Base-by-base conservation (phyloP, 2,888 invertebrate species). In the Scelioninae gen. 1 region DNA sequence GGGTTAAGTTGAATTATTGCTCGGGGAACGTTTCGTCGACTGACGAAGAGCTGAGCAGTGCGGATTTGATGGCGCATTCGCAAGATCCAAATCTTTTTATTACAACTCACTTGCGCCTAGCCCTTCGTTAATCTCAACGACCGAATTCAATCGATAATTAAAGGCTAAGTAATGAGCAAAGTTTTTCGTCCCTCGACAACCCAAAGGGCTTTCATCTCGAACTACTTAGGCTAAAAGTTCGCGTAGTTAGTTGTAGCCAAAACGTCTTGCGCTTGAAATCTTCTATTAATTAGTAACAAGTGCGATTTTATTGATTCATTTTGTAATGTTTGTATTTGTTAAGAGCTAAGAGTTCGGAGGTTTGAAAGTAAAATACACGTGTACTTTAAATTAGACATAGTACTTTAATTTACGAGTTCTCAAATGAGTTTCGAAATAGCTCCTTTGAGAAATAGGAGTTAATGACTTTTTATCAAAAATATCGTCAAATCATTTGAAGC, bases 1-100 rank as follows among this genome's bases (percentile, higher is more conserved):
- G 75, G 86, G 86, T 85, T 69, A 83, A 72, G 86, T 85, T 90
- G 88, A 90, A 86, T 90, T 90, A 90, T 90, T 88, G 88, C 87
- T 15, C 74, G 85, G 71, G 82, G 85, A 85, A 82, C 86, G 84
- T 75, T 85, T 86, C 80, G 87, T 81, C 75, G 84, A 78, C 45
- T 66, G 72, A 53, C 45, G 77, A 71, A 51, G 71, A 29, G 38
- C 10, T n/a, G 32, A 0, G 53, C 62, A 34, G 65, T 49, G 23
- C 56, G 45, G 13, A 31, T 74, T 63, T 40, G 53, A 55, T 60
- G 69, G 29, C 51, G 15, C 11, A 38, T 13, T 29, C 69, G 32
- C 51, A 56, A 45, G 60, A 77, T 72, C 60, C 16, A 51, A 66
- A 65, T 76, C 72, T 81, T 78, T 79, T 83, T 83, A 66, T 77